These are phyloP conservation scores for Nanorana parkeri DNA, from an alignment of 2,113 vertebrate genomes.

Conservation along the genomic window DNA sequence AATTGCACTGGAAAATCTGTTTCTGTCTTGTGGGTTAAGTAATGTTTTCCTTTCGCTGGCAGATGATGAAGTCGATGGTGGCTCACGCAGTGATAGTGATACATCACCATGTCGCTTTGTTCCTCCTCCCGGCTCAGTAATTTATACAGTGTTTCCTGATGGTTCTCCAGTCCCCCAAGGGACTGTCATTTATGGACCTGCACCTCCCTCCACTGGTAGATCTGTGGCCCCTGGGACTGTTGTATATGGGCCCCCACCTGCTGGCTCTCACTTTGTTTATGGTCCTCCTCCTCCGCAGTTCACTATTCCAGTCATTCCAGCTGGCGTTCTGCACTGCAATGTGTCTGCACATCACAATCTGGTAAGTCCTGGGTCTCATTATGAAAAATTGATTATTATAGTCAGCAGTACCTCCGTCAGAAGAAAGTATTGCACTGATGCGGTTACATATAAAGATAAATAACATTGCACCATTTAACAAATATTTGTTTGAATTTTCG, in stretches of 20 bases:
- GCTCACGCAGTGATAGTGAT: slow-evolving; percentile 66
- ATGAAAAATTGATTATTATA: too few relatives aligned
- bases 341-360: slow-evolving; percentile 77
- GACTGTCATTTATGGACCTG: slow-evolving; percentile 70
- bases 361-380: slow-evolving; percentile 66
- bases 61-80: slow-evolving; percentile 65
- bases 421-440: too few relatives aligned
- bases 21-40: neutral
- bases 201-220: slow-evolving; percentile 63
- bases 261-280: slow-evolving; percentile 69
- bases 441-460: too few relatives aligned
- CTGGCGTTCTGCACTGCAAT: slow-evolving; percentile 79
- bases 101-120: slow-evolving; percentile 62
- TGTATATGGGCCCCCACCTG: slow-evolving; percentile 73
- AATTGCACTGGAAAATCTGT: neutral
- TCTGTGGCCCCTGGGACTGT: slow-evolving; percentile 70
- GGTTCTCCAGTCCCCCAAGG: slow-evolving; percentile 75
- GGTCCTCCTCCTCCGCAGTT: slow-evolving; percentile 73
- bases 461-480: too few relatives aligned
- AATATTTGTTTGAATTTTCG: too few relatives aligned
- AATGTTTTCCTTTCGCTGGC: slow-evolving; percentile 28
- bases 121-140: slow-evolving; percentile 70
- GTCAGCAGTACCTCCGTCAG: too few relatives aligned
- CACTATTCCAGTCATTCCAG: slow-evolving; percentile 71
- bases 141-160: slow-evolving; percentile 77